A percentile compares a stretch with the other conserved stretches of the same genome.
These are phyloP conservation scores for Acanthosoma haemorrhoidale DNA, from an alignment of 2,888 invertebrate genomes.

Conservation along the genomic window DNA sequence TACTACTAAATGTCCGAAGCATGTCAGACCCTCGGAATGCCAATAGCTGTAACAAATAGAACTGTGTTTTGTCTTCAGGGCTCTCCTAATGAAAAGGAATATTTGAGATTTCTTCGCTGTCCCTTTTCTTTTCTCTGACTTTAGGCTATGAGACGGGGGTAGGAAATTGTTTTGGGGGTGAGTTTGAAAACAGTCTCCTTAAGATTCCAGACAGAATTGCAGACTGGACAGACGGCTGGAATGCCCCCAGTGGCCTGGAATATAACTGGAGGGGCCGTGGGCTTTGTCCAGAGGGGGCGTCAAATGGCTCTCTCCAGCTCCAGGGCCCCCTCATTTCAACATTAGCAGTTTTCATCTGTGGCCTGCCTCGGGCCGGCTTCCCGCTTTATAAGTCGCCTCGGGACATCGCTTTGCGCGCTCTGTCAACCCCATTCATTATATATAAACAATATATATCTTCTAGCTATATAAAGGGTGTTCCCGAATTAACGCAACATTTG, in stretches of 20 bases:
- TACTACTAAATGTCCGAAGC: too few relatives aligned
- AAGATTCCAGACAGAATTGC: slow-evolving; percentile 4
- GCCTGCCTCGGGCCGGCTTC: background rate
- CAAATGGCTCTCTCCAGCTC: background rate
- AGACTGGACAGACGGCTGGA: background rate
- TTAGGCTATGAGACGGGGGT: background rate
- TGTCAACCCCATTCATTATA: too few relatives aligned
- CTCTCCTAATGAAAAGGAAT: too few relatives aligned
- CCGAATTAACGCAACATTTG: too few relatives aligned
- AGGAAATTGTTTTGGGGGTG: background rate
- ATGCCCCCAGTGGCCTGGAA: background rate
- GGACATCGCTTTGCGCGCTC: background rate
- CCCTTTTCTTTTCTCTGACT: background rate
- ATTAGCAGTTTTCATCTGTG: background rate
- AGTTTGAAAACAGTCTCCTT: background rate
- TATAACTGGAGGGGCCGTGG: background rate
- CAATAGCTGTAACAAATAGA: too few relatives aligned
- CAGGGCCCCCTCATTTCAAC: background rate
- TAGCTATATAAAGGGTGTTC: too few relatives aligned
- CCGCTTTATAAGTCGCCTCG: background rate
- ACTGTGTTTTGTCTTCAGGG: too few relatives aligned
- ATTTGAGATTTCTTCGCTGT: background rate
- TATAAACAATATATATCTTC: too few relatives aligned
- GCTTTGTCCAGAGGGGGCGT: background rate
- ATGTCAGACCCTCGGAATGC: too few relatives aligned